Conservation (phyloP, 2,113 vertebrate genomes). For the Zosterops lateralis region DNA sequence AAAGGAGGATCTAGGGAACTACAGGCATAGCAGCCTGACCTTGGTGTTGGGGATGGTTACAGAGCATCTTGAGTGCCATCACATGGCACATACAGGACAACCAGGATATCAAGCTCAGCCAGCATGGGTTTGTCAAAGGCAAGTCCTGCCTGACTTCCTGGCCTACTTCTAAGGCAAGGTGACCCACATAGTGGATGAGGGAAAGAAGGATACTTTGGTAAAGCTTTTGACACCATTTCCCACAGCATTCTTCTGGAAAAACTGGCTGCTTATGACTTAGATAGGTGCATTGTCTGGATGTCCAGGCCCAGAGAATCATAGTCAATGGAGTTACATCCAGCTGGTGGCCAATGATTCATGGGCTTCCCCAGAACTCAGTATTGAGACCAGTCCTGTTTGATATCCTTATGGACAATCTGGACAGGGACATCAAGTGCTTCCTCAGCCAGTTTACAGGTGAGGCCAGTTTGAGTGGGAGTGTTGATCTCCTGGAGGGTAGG, state of each 20-base stretch:
- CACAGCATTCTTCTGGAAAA: not conserved
- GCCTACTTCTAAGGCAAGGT: not conserved
- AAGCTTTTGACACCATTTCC: not conserved
- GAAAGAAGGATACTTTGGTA: not conserved
- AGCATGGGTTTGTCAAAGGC: not conserved
- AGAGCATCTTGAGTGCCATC: not conserved
- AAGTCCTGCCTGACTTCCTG: not conserved
- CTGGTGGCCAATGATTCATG: not conserved
- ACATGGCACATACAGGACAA: not conserved
- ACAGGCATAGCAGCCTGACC: fast-evolving
- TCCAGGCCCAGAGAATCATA: fast-evolving
- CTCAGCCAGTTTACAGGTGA: not conserved
- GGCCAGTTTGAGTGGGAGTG: not conserved
- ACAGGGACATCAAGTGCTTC: not conserved
- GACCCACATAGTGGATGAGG: not conserved
- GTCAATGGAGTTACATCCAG: not conserved
- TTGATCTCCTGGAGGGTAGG: not conserved
- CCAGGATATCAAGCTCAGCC: not conserved
- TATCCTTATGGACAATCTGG: not conserved
- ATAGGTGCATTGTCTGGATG: fast-evolving
- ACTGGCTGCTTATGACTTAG: not conserved
- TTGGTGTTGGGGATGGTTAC: too few species aligned
- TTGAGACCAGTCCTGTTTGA: not conserved
- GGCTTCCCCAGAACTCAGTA: not conserved
- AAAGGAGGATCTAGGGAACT: not conserved